Base-by-base conservation (phyloP, 2,888 invertebrate species). In the Serripes groenlandicus region DNA sequence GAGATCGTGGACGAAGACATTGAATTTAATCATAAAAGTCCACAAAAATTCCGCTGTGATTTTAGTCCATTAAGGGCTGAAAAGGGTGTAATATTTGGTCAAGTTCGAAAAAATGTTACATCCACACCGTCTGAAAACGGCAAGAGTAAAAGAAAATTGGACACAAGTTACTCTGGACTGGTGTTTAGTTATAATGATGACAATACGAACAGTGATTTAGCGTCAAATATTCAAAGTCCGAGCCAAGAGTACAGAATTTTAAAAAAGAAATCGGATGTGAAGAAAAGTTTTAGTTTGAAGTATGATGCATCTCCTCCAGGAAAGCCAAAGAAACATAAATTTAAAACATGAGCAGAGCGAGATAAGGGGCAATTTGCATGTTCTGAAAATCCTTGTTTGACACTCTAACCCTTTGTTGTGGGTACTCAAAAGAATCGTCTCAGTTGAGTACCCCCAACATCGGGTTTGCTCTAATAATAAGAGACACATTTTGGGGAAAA, bases 1-100 rank as follows among this genome's bases (percentile, higher is more conserved):
- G 85, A 85, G 49, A 77, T 72, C 56, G 81, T 90, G 15, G 90
- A 90, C 66, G 81, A 82, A 32, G 90, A 90, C 23, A 89, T 91
- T 28, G 84, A 84, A 56, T 90, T 90, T 72, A 89, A 89, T 73
- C 88, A 83, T 74, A 60, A 81, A n/a, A 90, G 90, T 78, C 90
- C 91, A 9, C 90, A 89, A 37, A 90, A 88, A 81, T 35, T 70
- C 18, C 77, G 78, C 23, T 26, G 58, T 30, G 76, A 78, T 11
- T 86, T 78, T 35, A 87, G 89, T 75, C 81, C 85, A 28, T 54
- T 76, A 26, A 54, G 42, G 42, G 54, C 54, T n/a, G 52, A 68
- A 30, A 76, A 79, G 42, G 69, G 79, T 37, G 69, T 37, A 32
- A 72, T 83, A 34, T 30, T 74, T 9, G 77, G 75, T 5, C 35